phyloP scores from a whole-genome alignment of 2,888 invertebrate genomes.

The Acanthoscelides obtectus region DNA sequence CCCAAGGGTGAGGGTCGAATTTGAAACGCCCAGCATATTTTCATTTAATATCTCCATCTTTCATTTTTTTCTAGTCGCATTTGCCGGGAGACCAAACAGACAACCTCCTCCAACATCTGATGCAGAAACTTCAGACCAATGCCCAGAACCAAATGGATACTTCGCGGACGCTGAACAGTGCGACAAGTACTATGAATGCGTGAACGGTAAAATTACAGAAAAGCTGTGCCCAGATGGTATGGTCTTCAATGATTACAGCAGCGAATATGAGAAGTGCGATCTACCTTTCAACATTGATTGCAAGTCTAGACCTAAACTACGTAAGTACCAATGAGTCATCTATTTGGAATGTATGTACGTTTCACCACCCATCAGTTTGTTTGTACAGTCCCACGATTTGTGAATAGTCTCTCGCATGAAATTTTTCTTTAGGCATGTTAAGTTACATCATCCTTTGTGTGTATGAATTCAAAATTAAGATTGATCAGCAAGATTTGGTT shows the following conservation, averaged over 20 bases:
- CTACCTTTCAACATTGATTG: conserved; percentile 84
- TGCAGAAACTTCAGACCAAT: conserved; percentile 60
- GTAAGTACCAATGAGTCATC: conserved; percentile 56
- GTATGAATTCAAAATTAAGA: no score
- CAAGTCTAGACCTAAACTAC: conserved; percentile 67
- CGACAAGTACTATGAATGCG: conserved; percentile 83
- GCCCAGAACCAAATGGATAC: conserved; percentile 78
- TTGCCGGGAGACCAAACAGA: not conserved
- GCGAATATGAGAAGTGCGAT: conserved; percentile 80
- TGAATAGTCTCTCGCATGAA: no score
- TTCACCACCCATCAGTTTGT: no score
- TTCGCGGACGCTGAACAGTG: conserved; percentile 84
- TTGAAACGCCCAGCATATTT: no score
- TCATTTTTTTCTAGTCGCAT: not conserved
- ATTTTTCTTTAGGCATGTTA: no score
- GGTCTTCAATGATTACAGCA: conserved; percentile 83
- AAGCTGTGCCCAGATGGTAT: conserved; percentile 84
- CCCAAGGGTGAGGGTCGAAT: no score
- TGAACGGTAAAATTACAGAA: conserved; percentile 67
- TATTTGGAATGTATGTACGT: not conserved
- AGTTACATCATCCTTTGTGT: no score
- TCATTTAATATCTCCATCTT: no score
- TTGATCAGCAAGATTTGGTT: no score
- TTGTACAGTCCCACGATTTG: no score
- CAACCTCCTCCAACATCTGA: conserved; percentile 33